Evolutionary conservation across 2,113 vertebrate genomes (phyloP), one percentile per base, ranked within the genome.

Genomic region (Lates calcarifer): DNA sequence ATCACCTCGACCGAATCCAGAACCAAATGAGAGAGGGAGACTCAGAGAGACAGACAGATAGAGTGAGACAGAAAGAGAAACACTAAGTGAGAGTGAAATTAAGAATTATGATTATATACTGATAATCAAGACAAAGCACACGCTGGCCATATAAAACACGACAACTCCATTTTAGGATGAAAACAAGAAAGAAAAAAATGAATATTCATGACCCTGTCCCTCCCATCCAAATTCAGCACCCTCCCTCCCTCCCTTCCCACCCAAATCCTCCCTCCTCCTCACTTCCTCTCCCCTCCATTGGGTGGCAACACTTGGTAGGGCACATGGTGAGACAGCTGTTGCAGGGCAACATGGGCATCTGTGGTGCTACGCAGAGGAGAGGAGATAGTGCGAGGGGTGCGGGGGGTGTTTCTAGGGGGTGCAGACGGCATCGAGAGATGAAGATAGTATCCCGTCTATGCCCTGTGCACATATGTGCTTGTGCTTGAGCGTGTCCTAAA

Each of bases 291-390:
- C 89, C 85, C 87, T 91, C 88, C 88, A 81, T 91, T 90, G 90
- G 91, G 94, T 94, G 93, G 93, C 94, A 95, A 93, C 93, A 94
- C 94, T 95, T 93, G 94, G 93, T 94, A 79, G 86, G 92, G 90
- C 95, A 95, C 94, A 95, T 95, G 94, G 94, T 94, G 94, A 94
- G 94, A 93, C 95, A 95, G 95, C 95, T 95, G 95, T 95, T 95
- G 94, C 93, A 89, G 94, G 90, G 91, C 91, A 94, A 94, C 92
- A 90, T 90, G 93, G 91, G 94, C 94, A 94, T 95, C 94, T 95
- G 95, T 93, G 91, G 82, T 89, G 91, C 89, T 89, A 89, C 83
- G 79, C 81, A 64, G 85, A 83, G 74, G 72, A 87, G 85, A 82
- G 62, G 71, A 79, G 79, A 83, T 85, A 73, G 63, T 74, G 76